Conservation (phyloP, 2,113 vertebrate species). For the Anoura caudifer region DNA sequence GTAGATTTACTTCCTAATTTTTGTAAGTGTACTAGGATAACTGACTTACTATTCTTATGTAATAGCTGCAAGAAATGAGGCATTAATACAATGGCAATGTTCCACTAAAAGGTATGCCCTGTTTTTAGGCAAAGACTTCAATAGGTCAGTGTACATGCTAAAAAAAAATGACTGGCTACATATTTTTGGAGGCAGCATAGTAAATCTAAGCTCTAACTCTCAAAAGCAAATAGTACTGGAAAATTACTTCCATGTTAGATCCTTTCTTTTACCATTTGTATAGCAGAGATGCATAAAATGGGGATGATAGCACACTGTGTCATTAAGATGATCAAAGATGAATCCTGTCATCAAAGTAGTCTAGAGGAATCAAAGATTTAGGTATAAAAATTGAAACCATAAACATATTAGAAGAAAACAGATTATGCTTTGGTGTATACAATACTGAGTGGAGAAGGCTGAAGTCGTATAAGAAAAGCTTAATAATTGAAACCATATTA, state of each 20-base stretch:
- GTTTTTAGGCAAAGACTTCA: not conserved
- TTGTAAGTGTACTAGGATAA: not conserved
- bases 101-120: not conserved
- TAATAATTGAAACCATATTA: not conserved
- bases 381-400: conserved; percentile 30
- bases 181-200: not conserved
- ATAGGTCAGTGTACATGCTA: not conserved
- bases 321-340: not conserved
- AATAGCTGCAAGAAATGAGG: not conserved
- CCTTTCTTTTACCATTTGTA: not conserved
- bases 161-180: not conserved
- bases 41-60: not conserved
- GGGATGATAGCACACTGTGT: not conserved
- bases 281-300: not conserved
- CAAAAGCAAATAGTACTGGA: not conserved
- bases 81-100: not conserved
- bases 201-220: not conserved
- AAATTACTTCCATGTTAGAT: not conserved
- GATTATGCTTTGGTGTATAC: not conserved
- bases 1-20: not conserved
- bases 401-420: conserved; percentile 63
- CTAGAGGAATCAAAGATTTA: not conserved
- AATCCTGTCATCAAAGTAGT: not conserved
- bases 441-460: not conserved
- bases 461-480: not conserved